Base-by-base conservation (phyloP, 2,113 vertebrate genomes). In the Sapajus apella region DNA sequence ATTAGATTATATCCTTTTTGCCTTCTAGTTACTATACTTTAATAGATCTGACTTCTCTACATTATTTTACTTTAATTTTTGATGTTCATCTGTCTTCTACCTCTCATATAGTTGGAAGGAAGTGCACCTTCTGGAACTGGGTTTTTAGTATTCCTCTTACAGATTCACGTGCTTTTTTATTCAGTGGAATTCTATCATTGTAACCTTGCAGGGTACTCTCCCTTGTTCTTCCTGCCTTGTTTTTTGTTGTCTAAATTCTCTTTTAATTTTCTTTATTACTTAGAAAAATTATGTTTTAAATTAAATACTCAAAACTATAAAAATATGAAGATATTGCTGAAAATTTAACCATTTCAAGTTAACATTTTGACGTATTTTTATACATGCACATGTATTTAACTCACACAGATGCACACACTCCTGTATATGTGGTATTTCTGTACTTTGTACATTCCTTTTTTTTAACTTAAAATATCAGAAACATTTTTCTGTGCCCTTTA, bases 381-480 rank as follows among this genome's bases (percentile, higher is more conserved):
- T 40, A 35, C 2, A 91, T 75, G 21, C 5, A 73, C 40, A 61
- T 81, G 16, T 93, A 40, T 56, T 64, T 81, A 85, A 82, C 7
- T 47, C 8, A 40, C 23, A 47, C 14, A 87, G 4, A 66, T 20
- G 43, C 18, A 50, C 4, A 35, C 7, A 58, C 6, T 52, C 50
- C 10, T 12, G 0, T 35, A 0, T 68, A 4, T 55, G n/a, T 72
- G 43, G 2, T 77, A 6, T 79, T 73, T 80, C 7, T 79, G 50
- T 95, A 9, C 66, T 82, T 90, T 91, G 25, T 79, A 93, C 8
- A 47, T 73, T 79, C 4, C 17, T 84, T 82, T 96, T 87, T 73
- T 93, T 79, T 61, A 79, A 95, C 27, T 87, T 91, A 89, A 97
- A 92, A 61, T 93, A 52, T 81, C 40, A 93, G 45, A 10, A 91